Conservation (phyloP, 2,113 vertebrate species). For the Triplophysa rosa region DNA sequence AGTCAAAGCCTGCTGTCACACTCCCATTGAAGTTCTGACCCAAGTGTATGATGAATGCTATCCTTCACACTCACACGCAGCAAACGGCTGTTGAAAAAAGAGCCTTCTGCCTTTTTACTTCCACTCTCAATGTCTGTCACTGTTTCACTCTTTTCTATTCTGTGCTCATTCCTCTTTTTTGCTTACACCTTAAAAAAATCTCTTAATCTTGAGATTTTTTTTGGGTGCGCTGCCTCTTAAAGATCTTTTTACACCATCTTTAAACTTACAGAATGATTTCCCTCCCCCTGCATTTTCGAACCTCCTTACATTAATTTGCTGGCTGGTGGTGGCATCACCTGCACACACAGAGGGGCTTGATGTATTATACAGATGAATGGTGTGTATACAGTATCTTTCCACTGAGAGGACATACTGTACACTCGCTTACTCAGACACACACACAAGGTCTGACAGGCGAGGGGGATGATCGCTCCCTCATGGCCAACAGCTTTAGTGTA, state of each 20-base stretch:
- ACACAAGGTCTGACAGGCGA: constrained; percentile 18
- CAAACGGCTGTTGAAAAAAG: constrained; percentile 61
- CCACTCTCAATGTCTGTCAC: neutral
- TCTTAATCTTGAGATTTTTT: neutral
- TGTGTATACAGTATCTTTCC: constrained; percentile 31
- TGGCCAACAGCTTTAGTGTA: constrained; percentile 8
- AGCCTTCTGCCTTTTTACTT: constrained; percentile 60
- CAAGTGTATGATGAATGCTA: constrained; percentile 27
- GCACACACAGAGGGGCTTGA: constrained; percentile 23
- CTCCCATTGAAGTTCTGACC: constrained; percentile 23
- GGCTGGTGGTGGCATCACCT: neutral
- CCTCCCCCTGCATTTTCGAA: neutral
- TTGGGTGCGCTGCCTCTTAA: neutral
- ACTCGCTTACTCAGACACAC: constrained; percentile 4
- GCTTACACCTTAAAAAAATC: neutral
- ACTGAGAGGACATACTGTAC: neutral
- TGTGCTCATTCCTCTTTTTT: neutral
- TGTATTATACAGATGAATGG: constrained; percentile 20
- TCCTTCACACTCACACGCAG: constrained; percentile 34
- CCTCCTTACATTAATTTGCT: neutral
- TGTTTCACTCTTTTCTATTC: too few relatives aligned
- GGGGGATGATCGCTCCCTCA: constrained; percentile 21
- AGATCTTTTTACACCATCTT: neutral
- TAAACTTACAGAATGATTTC: neutral
- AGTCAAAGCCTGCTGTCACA: neutral